Percentiles rank a stretch among this genome's conserved stretches.
Evolutionary conservation across 2,797 vertebrate genomes (phyloP).

Genomic region (Anniella stebbinsi): DNA sequence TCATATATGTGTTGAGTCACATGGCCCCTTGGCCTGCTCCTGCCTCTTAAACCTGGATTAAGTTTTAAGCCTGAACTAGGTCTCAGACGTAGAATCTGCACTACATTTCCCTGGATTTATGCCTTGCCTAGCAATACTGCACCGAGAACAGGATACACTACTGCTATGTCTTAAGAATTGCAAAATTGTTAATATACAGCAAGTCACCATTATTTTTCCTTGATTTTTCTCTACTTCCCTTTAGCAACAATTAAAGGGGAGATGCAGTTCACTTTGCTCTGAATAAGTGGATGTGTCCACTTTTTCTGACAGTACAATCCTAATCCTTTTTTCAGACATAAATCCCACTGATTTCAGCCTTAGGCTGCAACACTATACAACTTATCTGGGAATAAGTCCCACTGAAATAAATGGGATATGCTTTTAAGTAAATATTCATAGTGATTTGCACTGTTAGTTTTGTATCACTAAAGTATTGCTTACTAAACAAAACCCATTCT

Average conservation of each 20-base stretch:
- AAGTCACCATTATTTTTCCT: background rate
- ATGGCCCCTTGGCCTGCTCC: too few species aligned
- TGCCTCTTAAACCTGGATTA: background rate
- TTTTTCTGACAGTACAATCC: background rate
- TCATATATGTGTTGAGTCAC: background rate
- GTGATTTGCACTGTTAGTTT: background rate
- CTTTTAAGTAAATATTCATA: background rate
- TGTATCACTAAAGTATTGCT: background rate
- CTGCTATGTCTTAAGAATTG: background rate
- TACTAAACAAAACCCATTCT: background rate
- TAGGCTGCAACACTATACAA: background rate
- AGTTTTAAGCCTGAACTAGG: background rate
- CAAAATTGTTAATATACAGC: background rate
- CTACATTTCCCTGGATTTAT: background rate
- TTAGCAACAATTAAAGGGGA: background rate
- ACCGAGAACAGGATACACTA: background rate
- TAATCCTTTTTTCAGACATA: background rate
- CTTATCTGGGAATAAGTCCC: background rate
- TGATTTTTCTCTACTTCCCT: too few species aligned
- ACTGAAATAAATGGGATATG: background rate
- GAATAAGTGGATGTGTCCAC: background rate
- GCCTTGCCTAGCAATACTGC: background rate
- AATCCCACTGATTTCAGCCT: background rate
- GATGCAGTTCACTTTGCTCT: background rate
- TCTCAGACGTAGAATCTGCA: background rate